These are phyloP conservation scores for Serranus cabrilla DNA, from an alignment of 2,797 vertebrate genomes.

Conservation along the genomic window DNA sequence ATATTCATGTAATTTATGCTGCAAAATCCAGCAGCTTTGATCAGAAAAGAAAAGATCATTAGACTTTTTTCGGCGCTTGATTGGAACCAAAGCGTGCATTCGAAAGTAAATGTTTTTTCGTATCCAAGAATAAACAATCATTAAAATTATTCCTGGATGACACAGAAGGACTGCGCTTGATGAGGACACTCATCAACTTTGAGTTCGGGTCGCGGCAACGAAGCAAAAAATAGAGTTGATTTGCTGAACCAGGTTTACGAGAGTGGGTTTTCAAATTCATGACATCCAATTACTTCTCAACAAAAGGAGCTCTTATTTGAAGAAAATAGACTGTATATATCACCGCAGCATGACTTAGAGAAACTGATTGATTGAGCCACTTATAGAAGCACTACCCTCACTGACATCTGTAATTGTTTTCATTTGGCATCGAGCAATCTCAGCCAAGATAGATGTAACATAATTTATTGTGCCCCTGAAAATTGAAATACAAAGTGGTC, in stretches of 20 bases:
- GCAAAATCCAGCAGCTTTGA: background rate
- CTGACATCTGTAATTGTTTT: constrained; percentile 70
- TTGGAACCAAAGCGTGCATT: background rate
- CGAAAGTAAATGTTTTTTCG: constrained; percentile 11
- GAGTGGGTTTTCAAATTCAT: constrained; percentile 56
- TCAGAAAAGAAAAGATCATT: background rate
- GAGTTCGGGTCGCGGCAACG: constrained; percentile 11
- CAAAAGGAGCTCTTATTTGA: constrained; percentile 52
- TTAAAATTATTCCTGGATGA: constrained; percentile 56
- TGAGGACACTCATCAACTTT: constrained; percentile 29
- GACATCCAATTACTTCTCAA: constrained; percentile 66
- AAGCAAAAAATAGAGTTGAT: constrained; percentile 66
- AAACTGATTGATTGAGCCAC: constrained; percentile 73
- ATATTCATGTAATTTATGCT: constrained; percentile 1
- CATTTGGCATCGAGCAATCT: constrained; percentile 68
- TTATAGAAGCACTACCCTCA: constrained; percentile 63
- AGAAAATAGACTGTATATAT: constrained; percentile 68
- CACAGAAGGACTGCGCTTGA: constrained; percentile 26
- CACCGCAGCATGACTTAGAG: constrained; percentile 53
- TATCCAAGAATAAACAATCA: constrained; percentile 43
- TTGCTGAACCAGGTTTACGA: constrained; percentile 47
- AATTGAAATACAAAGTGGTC: constrained; percentile 84
- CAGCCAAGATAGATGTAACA: constrained; percentile 74
- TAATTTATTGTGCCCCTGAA: constrained; percentile 80
- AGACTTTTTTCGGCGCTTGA: background rate